Percentiles rank a stretch among this genome's conserved stretches.
Evolutionary conservation across 2,113 vertebrate genomes (phyloP).

Genomic region (Pteropus alecto): DNA sequence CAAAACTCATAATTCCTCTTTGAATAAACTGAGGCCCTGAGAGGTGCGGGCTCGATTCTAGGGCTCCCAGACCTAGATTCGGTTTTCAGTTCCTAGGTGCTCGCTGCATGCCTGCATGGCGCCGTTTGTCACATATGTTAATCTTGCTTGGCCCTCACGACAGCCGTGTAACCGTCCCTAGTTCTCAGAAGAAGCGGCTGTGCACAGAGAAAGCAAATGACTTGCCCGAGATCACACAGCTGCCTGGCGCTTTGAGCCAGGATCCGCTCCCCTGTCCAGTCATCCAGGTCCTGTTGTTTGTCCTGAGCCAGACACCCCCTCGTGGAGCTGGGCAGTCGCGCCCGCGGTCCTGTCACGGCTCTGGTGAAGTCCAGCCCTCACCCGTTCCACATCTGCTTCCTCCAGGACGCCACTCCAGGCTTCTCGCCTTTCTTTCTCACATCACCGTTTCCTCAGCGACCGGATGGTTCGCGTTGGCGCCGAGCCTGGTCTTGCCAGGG

Average conservation of each 20-base stretch:
- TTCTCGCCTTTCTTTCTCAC: not conserved
- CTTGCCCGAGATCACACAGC: not conserved
- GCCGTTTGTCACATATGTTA: not conserved
- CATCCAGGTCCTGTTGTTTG: not conserved
- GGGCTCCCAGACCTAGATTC: not conserved
- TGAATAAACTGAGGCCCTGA: not conserved
- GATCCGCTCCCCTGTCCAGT: not conserved
- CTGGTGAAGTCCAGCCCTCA: not conserved
- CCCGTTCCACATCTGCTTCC: not conserved
- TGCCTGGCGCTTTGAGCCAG: not conserved
- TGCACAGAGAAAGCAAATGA: not conserved
- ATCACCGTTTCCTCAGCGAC: fast-evolving
- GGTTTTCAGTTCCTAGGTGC: not conserved
- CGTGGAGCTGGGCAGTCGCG: not conserved
- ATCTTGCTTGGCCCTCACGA: not conserved
- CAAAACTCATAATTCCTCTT: not conserved
- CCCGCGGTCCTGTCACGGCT: not conserved
- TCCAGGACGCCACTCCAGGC: not conserved
- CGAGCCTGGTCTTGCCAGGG: not conserved
- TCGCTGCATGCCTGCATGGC: fast-evolving
- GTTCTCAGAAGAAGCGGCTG: not conserved
- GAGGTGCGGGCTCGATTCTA: not conserved
- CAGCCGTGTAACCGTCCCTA: not conserved
- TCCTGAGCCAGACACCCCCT: not conserved
- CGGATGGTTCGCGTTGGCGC: not conserved